These are phyloP conservation scores for Stomatorhinus ivindoensis DNA, from an alignment of 2,113 vertebrate species.

Conservation along the genomic window DNA sequence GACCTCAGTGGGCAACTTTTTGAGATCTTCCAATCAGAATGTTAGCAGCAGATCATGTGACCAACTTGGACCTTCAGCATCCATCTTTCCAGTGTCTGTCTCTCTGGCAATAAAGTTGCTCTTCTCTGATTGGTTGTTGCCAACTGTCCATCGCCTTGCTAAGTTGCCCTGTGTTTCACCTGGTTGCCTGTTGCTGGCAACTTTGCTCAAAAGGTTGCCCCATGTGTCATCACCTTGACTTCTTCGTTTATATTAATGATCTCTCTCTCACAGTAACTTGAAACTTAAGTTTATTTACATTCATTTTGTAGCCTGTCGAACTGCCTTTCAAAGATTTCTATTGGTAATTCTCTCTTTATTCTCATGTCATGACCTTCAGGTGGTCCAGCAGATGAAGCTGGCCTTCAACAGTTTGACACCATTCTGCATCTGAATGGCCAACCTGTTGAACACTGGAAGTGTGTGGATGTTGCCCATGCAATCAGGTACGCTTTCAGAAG, in stretches of 20 bases:
- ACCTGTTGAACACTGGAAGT: slow-evolving; percentile 88
- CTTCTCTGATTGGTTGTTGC: neutral
- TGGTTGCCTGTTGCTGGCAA: neutral
- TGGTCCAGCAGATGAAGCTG: slow-evolving; percentile 79
- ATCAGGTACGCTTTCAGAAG: slow-evolving; percentile 64
- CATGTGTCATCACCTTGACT: neutral
- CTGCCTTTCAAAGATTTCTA: neutral
- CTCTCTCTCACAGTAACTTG: neutral
- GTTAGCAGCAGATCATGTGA: neutral
- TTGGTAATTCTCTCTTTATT: neutral
- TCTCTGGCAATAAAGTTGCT: neutral
- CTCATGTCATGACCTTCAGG: slow-evolving; percentile 47
- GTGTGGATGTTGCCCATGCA: slow-evolving; percentile 81
- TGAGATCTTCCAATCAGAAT: neutral
- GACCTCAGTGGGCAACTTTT: neutral
- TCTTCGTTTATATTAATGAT: neutral
- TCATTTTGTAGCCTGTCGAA: neutral
- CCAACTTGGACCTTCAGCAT: neutral
- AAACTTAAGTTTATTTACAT: neutral
- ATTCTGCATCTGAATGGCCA: slow-evolving; percentile 82
- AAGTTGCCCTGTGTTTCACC: neutral
- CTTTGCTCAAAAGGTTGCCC: neutral
- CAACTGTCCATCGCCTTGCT: neutral
- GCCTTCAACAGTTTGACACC: slow-evolving; percentile 78
- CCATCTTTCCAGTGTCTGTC: neutral